These are phyloP conservation scores for Etheostoma nigrum DNA, from an alignment of 2,797 vertebrate species.

Conservation along the genomic window DNA sequence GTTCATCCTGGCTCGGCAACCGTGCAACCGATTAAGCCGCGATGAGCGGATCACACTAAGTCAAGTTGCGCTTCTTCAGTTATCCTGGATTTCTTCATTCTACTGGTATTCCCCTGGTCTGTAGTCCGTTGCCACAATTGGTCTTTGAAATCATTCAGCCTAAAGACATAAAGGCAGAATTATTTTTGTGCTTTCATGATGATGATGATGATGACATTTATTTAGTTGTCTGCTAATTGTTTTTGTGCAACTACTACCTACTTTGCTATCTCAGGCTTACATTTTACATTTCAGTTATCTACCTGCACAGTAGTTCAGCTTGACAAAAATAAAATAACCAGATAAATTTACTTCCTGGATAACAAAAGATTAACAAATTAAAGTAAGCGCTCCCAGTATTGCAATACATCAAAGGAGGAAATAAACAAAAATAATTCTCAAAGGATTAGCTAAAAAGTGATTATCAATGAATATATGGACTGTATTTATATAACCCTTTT, in stretches of 20 bases:
- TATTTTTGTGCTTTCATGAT: background rate
- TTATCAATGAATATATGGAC: background rate
- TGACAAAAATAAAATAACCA: background rate
- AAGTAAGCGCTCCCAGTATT: background rate
- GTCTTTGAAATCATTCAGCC: constrained; percentile 3
- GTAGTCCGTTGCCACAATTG: background rate
- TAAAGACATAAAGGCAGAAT: background rate
- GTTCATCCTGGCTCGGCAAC: too few species aligned
- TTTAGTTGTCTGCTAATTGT: background rate
- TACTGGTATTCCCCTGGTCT: background rate
- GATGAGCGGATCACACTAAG: too few species aligned
- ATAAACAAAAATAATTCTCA: background rate
- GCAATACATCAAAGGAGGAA: background rate
- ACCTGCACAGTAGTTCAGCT: background rate
- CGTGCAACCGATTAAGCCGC: too few species aligned
- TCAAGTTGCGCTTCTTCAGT: too few species aligned
- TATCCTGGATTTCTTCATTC: too few species aligned
- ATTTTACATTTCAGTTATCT: background rate
- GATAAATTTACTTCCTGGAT: too few species aligned
- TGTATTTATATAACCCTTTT: too few species aligned
- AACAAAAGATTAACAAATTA: background rate
- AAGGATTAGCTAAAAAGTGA: background rate
- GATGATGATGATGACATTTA: background rate
- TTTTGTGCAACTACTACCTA: background rate
- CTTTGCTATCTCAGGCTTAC: background rate